Evolutionary conservation across 2,888 invertebrate genomes (phyloP), one percentile per base, ranked within the genome.

Genomic region (Drosophila conformis): DNA sequence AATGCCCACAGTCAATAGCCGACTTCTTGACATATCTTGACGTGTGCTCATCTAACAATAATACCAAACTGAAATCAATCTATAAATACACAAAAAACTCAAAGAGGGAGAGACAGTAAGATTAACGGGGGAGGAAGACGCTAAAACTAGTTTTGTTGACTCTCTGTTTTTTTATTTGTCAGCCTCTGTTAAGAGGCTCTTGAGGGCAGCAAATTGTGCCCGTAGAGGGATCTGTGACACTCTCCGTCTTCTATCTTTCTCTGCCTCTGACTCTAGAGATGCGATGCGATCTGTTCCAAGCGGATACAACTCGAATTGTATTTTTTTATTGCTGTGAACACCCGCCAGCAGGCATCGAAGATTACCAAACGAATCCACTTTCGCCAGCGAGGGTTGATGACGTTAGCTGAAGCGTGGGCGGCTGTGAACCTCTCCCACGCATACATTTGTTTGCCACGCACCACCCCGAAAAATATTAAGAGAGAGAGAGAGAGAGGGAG

Each of bases 341-440:
- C 59, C 64, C 59, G 67, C 21, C 56, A 57, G 49, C 61, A 31
- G 76, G 79, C 65, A 57, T 64, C 64, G 59, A 57, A 78, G 69
- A 69, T 74, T 79, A 78, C 65, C 69, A 65, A 77, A 74, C 64
- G 61, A 40, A 64, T 66, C 70, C 70, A 79, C 66, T 79, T 77
- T 79, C 76, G 63, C 69, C 63, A 51, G 63, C 67, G 76, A 78
- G 76, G 78, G 76, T 76, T 72, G 76, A 73, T 57, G 31, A 58
- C 29, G 42, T 29, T 53, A 13, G 21, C 35, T 27, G 11, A 38
- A 64, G 72, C 60, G 62, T 56, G 52, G 66, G 51, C 48, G 15
- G 35, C 64, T 46, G 35, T 77, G 78, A 81, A 69, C 82, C 79
- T 79, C 79, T 68, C 82, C 79, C 70, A 79, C 79, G 78, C 75